Conservation (phyloP, 2,113 vertebrate genomes). For the Rhineura floridana region DNA sequence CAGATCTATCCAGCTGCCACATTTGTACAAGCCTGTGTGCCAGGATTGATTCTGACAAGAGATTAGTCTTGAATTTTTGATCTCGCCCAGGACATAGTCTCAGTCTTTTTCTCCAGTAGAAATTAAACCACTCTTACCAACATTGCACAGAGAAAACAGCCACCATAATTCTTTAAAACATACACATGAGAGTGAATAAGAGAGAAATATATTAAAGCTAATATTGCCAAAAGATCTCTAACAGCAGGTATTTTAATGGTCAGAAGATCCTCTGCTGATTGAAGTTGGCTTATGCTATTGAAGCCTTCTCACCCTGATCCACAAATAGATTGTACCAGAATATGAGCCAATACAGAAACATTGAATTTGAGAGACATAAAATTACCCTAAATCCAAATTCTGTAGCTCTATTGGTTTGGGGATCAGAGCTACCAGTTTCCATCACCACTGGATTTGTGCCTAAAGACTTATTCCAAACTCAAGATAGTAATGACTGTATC, state of each 20-base stretch:
- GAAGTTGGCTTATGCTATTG: background rate
- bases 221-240: constrained; percentile 14
- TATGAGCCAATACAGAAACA: background rate
- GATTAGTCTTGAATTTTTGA: background rate
- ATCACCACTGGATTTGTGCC: accelerated
- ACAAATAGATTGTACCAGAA: background rate
- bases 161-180: background rate
- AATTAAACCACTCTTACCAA: background rate
- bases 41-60: background rate
- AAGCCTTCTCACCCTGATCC: background rate
- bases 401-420: background rate
- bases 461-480: background rate
- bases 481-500: background rate
- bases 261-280: background rate
- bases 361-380: background rate
- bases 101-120: background rate
- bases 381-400: constrained; percentile 1
- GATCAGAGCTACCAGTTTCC: constrained; percentile 9
- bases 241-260: constrained; percentile 12
- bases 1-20: constrained; percentile 1
- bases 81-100: background rate
- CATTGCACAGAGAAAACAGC: background rate
- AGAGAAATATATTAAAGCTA: constrained; percentile 4
- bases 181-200: background rate
- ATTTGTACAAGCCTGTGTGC: background rate